Conservation (phyloP, 2,888 invertebrate genomes). For the Drosophila kokeensis region DNA sequence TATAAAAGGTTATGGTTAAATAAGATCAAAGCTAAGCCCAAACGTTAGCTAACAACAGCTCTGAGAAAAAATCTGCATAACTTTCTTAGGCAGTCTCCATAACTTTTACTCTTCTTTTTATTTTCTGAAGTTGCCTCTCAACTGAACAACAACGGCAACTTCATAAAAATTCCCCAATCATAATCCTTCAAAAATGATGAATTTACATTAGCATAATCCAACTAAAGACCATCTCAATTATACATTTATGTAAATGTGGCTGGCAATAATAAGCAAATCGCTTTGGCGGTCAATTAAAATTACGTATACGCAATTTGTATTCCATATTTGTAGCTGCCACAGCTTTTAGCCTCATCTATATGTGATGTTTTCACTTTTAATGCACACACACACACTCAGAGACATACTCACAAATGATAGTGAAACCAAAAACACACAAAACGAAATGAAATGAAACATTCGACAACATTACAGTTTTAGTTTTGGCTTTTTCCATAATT, state of each 20-base stretch:
- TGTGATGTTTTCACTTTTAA: conserved; percentile 74
- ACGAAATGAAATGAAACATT: conserved; percentile 65
- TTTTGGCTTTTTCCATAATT: conserved; percentile 76
- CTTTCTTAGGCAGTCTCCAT: conserved; percentile 47
- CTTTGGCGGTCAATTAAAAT: conserved; percentile 75
- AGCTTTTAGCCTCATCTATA: conserved; percentile 41
- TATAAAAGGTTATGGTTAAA: conserved; percentile 15
- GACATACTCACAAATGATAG: conserved; percentile 45
- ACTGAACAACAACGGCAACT: neutral
- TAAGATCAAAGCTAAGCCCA: conserved; percentile 28
- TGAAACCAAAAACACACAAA: conserved; percentile 68
- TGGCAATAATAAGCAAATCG: conserved; percentile 55
- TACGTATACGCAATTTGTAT: conserved; percentile 80
- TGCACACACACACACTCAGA: conserved; percentile 37
- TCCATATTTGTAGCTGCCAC: conserved; percentile 53
- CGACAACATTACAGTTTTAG: conserved; percentile 75
- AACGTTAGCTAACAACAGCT: conserved; percentile 35
- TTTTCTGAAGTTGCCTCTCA: neutral
- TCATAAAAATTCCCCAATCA: neutral
- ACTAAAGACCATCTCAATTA: conserved; percentile 12
- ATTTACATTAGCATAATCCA: conserved; percentile 52
- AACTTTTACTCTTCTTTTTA: conserved; percentile 47
- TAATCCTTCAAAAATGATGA: conserved; percentile 56
- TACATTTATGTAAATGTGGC: conserved; percentile 48
- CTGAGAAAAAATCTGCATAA: conserved; percentile 47